Evolutionary conservation across 2,797 vertebrate species (phyloP), one percentile per base, ranked within the genome.

Genomic region (Fistularia commersonii): DNA sequence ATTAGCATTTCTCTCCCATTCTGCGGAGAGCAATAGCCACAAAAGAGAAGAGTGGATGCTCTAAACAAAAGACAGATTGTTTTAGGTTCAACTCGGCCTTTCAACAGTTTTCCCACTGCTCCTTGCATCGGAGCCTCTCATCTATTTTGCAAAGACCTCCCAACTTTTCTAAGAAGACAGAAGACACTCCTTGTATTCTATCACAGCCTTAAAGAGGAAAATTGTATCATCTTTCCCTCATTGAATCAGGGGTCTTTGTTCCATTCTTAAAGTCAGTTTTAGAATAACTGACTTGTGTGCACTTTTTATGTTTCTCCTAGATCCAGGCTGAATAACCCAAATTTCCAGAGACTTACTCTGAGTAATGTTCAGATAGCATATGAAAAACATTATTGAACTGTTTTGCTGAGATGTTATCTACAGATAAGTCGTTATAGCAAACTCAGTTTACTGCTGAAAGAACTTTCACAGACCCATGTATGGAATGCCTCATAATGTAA

Each of bases 61-160:
- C 41, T 5, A 10, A 60, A 83, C 79, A 83, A 81, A 80, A 76
- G 69, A 44, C 7, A 0, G 60, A 52, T 67, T 82, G 79, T 84
- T 71, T 81, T 51, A 58, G 54, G 52, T 60, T 53, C 9, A 11
- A 41, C 60, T 56, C 72, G 75, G 79, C 69, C 69, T 63, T 44
- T 31, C 41, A 54, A 42, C 40, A 35, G 54, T 79, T 65, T 74
- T 75, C 74, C 69, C 71, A 61, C 64, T 71, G 51, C 12, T 68
- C 34, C 45, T 36, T 1, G 4, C 44, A 50, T 50, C 61, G 43
- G 34, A 59, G 73, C 66, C 71, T 75, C 57, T 77, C 66, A 64
- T 72, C 68, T 58, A 74, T 67, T 83, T 75, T 41, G 8, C 36
- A 1, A 3, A 23, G 62, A 48, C 52, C 53, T 47, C 62, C 32